These are phyloP conservation scores for Pogonocherus hispidulus DNA, from an alignment of 2,888 invertebrate genomes.

Conservation along the genomic window DNA sequence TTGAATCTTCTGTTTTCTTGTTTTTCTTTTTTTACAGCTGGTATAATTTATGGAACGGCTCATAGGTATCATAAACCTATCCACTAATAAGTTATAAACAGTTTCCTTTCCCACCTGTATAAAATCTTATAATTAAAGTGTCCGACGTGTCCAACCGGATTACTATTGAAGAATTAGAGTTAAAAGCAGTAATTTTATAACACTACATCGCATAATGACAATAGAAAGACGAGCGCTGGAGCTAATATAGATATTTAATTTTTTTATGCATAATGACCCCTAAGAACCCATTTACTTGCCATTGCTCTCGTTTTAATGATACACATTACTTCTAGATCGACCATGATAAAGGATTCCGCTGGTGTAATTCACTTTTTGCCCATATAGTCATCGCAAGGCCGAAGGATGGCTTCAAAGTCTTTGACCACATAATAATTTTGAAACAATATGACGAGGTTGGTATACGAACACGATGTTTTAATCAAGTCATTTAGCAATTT, in stretches of 20 bases:
- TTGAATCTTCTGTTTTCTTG: no score
- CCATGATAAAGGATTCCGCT: neutral
- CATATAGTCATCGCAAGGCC: conserved; percentile 1
- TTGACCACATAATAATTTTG: conserved; percentile 9
- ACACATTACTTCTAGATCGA: conserved; percentile 13
- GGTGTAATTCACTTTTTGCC: neutral
- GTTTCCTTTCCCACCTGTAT: no score
- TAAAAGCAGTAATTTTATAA: neutral
- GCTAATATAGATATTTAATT: conserved; percentile 1
- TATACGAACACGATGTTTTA: neutral
- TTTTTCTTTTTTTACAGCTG: no score
- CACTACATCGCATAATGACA: neutral
- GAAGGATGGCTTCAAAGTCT: neutral
- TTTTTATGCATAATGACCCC: neutral
- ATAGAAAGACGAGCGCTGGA: neutral
- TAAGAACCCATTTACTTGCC: neutral
- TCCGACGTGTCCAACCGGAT: no score
- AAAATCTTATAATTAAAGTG: no score
- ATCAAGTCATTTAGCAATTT: neutral
- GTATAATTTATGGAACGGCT: no score
- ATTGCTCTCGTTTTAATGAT: conserved; percentile 5
- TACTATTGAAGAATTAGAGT: neutral
- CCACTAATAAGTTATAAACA: no score
- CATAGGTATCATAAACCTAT: no score
- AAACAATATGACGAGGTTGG: neutral